Evolutionary conservation across 1,140 invertebrate species (phyloP), one percentile per base, ranked within the genome.

Genomic region (Drosophila auraria): DNA sequence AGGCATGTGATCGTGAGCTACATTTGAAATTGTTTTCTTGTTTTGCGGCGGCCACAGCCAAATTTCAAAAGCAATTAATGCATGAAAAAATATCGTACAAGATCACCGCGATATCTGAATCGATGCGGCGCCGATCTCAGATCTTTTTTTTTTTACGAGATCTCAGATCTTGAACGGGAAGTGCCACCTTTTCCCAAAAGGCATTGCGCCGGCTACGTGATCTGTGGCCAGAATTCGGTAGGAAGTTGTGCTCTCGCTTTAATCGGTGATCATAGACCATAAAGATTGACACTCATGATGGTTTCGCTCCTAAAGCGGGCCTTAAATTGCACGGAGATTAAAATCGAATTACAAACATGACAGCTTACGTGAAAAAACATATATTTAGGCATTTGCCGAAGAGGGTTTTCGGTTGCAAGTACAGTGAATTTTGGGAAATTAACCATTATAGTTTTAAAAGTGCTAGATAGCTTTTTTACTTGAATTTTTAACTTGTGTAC

Each of bases 11-110:
- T 87, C 83, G 84, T 89, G 83, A 87, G 53, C 83, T 74, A 87
- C 72, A 89, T 87, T 83, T 38, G 42, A 78, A 84, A 78, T 42
- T 66, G 57, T 62, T 49, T 60, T 42, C 71, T 56, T 56, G 54
- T 56, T 56, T 56, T 56, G 33, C 54, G 33, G 33, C 33, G 33
- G 33, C 33, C 33, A 36, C 9, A 36, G 27, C 70, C 47, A 75
- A 72, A 81, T 78, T 30, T 27, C 33, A 68, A 81, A 70, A 73
- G 61, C 68, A 86, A 87, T 87, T 87, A 87, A 87, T 80, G 72
- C 84, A 68, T 65, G 9, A 72, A 23, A 42, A 78, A 63, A 87
- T 80, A 83, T 83, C 83, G 83, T 83, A 87, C 83, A 87, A 87
- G 83, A 87, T 87, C 83, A 71, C 63, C 60, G 49, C 50, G 27